Percentiles rank a stretch among this genome's conserved stretches.
These are phyloP conservation scores for Ichneumoninae sp. DNA, from an alignment of 2,888 invertebrate genomes.

Conservation along the genomic window DNA sequence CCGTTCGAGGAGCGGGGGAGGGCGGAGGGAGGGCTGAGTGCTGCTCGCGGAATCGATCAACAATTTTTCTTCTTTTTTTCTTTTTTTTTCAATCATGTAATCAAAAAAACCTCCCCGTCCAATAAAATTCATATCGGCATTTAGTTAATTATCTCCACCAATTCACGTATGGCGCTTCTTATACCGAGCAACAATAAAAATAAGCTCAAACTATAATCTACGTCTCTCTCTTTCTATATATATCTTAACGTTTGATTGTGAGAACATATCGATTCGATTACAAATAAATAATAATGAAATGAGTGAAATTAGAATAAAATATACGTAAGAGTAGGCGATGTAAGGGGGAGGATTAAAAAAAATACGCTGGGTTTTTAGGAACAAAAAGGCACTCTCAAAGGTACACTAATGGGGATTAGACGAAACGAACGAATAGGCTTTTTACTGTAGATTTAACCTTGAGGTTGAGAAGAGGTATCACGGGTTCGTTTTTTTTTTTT, in stretches of 20 bases:
- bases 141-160: slow-evolving; percentile 12
- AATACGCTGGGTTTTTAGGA: slow-evolving; percentile 35
- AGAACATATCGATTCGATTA: slow-evolving; percentile 20
- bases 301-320: slow-evolving; percentile 4
- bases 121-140: slow-evolving; percentile 5
- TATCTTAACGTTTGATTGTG: slow-evolving; percentile 46
- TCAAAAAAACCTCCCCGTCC: slow-evolving; percentile 9
- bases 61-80: slow-evolving; percentile 13
- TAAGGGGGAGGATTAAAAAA: slow-evolving; percentile 19
- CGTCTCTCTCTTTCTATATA: slow-evolving; percentile 24
- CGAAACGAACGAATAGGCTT: slow-evolving; percentile 29
- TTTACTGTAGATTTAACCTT: slow-evolving; percentile 22
- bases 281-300: slow-evolving; percentile 55
- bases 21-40: neutral
- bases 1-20: slow-evolving; percentile 27
- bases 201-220: slow-evolving; percentile 27
- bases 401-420: slow-evolving; percentile 22
- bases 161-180: slow-evolving; percentile 39
- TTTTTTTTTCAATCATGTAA: neutral
- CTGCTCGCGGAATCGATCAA: slow-evolving; percentile 30
- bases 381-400: slow-evolving; percentile 47
- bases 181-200: slow-evolving; percentile 31
- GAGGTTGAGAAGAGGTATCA: slow-evolving; percentile 43
- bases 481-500: slow-evolving; percentile 8
- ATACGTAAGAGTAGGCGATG: slow-evolving; percentile 2